A percentile compares a stretch with the other conserved stretches of the same genome.
Conservation (phyloP, 2,113 vertebrate genomes). For the Murina feae region DNA sequence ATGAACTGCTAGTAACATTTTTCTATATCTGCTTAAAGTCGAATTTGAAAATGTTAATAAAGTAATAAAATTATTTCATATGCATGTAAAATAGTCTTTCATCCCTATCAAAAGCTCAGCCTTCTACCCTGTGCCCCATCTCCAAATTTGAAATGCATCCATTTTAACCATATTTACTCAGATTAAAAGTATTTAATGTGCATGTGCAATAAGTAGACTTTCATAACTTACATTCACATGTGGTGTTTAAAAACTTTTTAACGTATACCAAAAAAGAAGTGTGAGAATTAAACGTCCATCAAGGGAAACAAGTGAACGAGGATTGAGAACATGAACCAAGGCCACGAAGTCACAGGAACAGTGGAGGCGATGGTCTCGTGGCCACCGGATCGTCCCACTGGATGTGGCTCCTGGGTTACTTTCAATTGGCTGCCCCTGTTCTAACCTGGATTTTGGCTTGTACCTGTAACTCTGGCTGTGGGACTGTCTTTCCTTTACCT, state of each 20-base stretch:
- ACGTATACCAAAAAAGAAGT: background rate
- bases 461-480: background rate
- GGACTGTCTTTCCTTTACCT: background rate
- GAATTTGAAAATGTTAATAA: background rate
- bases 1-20: slow-evolving; percentile 6
- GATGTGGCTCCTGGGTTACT: background rate
- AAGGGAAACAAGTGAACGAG: background rate
- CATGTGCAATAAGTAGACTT: background rate
- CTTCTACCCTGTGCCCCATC: background rate
- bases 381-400: no score
- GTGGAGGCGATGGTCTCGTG: background rate
- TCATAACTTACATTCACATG: background rate
- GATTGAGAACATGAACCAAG: background rate
- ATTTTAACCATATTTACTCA: background rate
- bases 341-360: background rate
- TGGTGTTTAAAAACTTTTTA: background rate
- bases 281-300: background rate
- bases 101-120: background rate
- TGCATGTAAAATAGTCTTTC: background rate
- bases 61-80: background rate
- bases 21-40: background rate
- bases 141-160: background rate
- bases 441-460: background rate
- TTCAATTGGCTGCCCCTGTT: background rate
- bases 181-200: background rate